A percentile compares a stretch with the other conserved stretches of the same genome.
Evolutionary conservation across 1,140 invertebrate genomes (phyloP).

Genomic region (Drosophila micromelanica): DNA sequence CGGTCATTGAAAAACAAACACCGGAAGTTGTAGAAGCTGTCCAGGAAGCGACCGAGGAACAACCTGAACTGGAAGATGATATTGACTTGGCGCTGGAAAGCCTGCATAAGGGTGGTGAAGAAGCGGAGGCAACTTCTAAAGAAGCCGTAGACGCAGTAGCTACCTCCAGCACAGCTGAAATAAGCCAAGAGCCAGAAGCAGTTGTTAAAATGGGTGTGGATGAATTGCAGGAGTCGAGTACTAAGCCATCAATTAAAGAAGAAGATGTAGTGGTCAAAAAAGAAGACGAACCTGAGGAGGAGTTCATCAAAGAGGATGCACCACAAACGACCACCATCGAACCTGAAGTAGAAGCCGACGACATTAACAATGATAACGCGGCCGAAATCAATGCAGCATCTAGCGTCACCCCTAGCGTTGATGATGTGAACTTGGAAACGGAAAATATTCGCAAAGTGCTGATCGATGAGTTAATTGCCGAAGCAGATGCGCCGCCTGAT

Average conservation of each 20-base stretch:
- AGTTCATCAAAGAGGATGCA: slow-evolving; percentile 60
- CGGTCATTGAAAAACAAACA: slow-evolving; percentile 21
- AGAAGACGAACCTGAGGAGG: slow-evolving; percentile 48
- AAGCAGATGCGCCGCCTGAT: slow-evolving; percentile 42
- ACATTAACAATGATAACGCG: background rate
- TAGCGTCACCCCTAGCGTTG: slow-evolving; percentile 13
- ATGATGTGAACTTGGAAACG: slow-evolving; percentile 57
- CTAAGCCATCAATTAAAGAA: background rate
- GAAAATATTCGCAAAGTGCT: slow-evolving; percentile 65
- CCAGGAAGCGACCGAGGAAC: slow-evolving; percentile 20
- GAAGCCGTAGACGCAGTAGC: slow-evolving; percentile 17
- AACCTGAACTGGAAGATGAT: slow-evolving; percentile 63
- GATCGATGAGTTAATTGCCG: slow-evolving; percentile 67
- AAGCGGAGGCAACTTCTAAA: slow-evolving; percentile 15
- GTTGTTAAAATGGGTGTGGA: slow-evolving; percentile 32
- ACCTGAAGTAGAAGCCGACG: background rate
- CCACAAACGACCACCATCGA: slow-evolving; percentile 5
- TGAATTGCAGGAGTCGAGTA: background rate
- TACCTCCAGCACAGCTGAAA: slow-evolving; percentile 21
- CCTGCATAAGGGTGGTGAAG: slow-evolving; percentile 63
- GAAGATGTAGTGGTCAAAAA: slow-evolving; percentile 11
- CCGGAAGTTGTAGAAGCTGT: slow-evolving; percentile 20
- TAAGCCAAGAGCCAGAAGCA: slow-evolving; percentile 15
- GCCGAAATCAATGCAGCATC: slow-evolving; percentile 18
- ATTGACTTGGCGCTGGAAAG: slow-evolving; percentile 73